Percentiles rank a stretch among this genome's conserved stretches.
These are phyloP conservation scores for Epinephelus awoara DNA, from an alignment of 2,797 vertebrate genomes.

Conservation along the genomic window DNA sequence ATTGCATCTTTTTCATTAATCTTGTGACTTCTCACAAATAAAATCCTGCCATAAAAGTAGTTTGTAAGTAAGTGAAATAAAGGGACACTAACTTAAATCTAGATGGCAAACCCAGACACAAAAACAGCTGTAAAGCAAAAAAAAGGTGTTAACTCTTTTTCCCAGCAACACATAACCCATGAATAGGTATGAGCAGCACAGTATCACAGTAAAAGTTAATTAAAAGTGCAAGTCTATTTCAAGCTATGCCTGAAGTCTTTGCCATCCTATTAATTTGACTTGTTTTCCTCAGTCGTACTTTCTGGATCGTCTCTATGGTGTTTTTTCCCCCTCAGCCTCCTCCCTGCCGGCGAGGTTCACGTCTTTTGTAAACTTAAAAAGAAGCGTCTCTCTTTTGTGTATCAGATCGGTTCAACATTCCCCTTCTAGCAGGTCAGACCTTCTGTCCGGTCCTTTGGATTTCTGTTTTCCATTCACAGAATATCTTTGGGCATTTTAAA, in stretches of 20 bases:
- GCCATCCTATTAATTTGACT: constrained; percentile 80
- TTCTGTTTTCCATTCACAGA: constrained; percentile 18
- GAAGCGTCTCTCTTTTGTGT: constrained; percentile 47
- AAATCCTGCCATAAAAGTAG: not conserved
- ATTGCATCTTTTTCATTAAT: not conserved
- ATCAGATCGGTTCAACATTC: constrained; percentile 45
- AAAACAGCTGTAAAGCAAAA: constrained; percentile 2
- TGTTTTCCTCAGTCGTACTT: constrained; percentile 73
- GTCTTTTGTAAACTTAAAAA: constrained; percentile 63
- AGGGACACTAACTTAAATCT: constrained; percentile 8
- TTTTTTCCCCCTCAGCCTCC: constrained; percentile 33
- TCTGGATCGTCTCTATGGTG: constrained; percentile 56
- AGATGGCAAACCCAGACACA: constrained; percentile 8
- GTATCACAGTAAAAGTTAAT: constrained; percentile 74
- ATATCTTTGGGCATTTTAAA: constrained; percentile 41
- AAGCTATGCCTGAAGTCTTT: constrained; percentile 77
- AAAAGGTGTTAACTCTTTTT: constrained; percentile 60
- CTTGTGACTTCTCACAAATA: not conserved
- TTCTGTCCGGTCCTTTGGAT: constrained; percentile 50
- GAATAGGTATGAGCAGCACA: constrained; percentile 76
- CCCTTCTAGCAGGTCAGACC: constrained; percentile 64
- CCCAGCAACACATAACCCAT: constrained; percentile 62
- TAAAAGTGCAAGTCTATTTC: constrained; percentile 76
- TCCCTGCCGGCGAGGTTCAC: constrained; percentile 61
- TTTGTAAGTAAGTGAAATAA: constrained; percentile 14